phyloP scores from a whole-genome alignment of 1,140 invertebrate genomes.

The Hestina assimilis region DNA sequence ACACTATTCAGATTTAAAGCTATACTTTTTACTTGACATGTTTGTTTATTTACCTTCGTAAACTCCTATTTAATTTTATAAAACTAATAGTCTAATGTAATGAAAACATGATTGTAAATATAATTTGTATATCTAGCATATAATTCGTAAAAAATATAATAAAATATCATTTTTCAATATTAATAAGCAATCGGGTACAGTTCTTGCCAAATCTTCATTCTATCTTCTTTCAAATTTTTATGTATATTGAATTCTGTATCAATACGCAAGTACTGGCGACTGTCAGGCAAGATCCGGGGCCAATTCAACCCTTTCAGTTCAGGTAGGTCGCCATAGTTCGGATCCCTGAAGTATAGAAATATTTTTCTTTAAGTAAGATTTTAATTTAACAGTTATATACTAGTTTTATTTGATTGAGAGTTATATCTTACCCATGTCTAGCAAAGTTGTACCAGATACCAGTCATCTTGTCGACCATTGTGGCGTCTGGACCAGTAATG shows the following conservation, averaged over 20 bases:
- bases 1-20: too few relatives aligned
- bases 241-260: slow-evolving; percentile 33
- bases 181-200: slow-evolving; percentile 46
- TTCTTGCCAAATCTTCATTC: slow-evolving; percentile 45
- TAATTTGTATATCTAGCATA: too few relatives aligned
- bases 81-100: too few relatives aligned
- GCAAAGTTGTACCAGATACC: slow-evolving; percentile 59
- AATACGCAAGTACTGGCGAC: slow-evolving; percentile 40
- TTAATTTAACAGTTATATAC: background rate
- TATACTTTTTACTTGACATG: too few relatives aligned
- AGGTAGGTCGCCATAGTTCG: slow-evolving; percentile 34
- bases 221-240: slow-evolving; percentile 43
- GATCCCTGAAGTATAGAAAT: slow-evolving; percentile 35
- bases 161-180: background rate
- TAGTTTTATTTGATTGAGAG: background rate
- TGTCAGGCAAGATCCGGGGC: slow-evolving; percentile 38
- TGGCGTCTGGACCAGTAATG: slow-evolving; percentile 32
- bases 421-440: slow-evolving; percentile 41
- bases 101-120: too few relatives aligned
- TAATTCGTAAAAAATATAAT: background rate
- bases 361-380: too few relatives aligned
- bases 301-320: slow-evolving; percentile 33
- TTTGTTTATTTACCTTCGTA: too few relatives aligned
- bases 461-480: slow-evolving; percentile 54
- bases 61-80: too few relatives aligned